Conservation (phyloP, 2,797 vertebrate genomes). For the Tapirus indicus region DNA sequence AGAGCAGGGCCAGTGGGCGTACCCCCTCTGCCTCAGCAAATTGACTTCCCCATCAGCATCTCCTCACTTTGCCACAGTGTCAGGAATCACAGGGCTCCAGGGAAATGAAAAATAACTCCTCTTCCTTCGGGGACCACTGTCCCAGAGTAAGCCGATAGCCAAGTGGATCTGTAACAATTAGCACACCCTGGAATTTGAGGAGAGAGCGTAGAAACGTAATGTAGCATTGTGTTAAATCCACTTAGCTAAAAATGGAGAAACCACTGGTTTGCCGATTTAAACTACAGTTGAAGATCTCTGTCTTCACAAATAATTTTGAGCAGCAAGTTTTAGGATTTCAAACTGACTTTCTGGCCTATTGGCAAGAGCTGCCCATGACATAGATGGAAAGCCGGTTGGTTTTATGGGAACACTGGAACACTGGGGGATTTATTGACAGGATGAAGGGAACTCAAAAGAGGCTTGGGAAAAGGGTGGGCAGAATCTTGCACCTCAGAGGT, state of each 20-base stretch:
- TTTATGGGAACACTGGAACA: not conserved
- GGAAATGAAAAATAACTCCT: not conserved
- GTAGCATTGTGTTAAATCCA: not conserved
- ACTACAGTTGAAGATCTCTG: not conserved
- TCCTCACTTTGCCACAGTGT: not conserved
- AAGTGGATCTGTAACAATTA: not conserved
- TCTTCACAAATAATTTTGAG: slow-evolving; percentile 24
- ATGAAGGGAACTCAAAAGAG: not conserved
- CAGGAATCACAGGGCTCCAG: not conserved
- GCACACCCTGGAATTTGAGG: not conserved
- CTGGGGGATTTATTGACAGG: not conserved
- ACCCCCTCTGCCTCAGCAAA: not conserved
- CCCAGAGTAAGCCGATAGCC: not conserved
- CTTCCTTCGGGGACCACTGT: not conserved
- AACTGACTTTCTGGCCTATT: not conserved
- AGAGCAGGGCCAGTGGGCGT: no score
- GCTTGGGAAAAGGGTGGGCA: not conserved
- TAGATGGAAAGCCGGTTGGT: not conserved
- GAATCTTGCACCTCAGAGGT: not conserved
- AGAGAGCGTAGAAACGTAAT: not conserved
- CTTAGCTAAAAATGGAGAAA: not conserved
- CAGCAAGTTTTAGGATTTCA: slow-evolving; percentile 17
- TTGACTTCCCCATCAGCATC: not conserved
- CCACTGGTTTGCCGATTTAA: not conserved
- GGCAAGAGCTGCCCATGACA: not conserved